These are phyloP conservation scores for Bos indicus DNA, from an alignment of 2,113 vertebrate genomes.

Conservation along the genomic window DNA sequence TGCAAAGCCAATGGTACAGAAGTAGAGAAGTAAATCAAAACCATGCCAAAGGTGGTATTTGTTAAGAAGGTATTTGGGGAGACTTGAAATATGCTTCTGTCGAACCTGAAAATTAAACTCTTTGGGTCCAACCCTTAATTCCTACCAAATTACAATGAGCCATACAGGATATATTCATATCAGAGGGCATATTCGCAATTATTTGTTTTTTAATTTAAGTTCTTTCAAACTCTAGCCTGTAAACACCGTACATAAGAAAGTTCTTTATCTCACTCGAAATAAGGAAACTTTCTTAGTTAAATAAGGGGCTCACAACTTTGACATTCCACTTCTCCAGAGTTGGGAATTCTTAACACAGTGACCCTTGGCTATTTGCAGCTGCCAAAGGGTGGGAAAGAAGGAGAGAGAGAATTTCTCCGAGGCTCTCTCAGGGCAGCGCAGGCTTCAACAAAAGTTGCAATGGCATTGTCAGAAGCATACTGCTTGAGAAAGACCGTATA, in stretches of 20 bases:
- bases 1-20: conserved; percentile 27
- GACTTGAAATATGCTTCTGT: conserved; percentile 42
- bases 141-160: conserved; percentile 7
- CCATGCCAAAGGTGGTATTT: conserved; percentile 4
- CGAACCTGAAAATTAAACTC: conserved; percentile 52
- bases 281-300: not conserved
- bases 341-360: not conserved
- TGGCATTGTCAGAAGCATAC: not conserved
- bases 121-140: conserved; percentile 32
- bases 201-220: conserved; percentile 34
- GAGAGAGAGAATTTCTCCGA: not conserved
- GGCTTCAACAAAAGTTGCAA: not conserved
- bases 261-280: not conserved
- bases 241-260: not conserved
- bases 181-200: conserved; percentile 1
- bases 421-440: not conserved
- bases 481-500: not conserved
- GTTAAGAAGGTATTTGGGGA: conserved; percentile 34
- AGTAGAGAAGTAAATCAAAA: conserved; percentile 47
- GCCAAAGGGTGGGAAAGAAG: not conserved
- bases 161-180: not conserved
- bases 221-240: not conserved
- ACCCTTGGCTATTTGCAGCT: not conserved
- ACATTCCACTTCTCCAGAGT: conserved; percentile 3
- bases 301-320: not conserved